Evolutionary conservation across 2,797 vertebrate genomes (phyloP), one percentile per base, ranked within the genome.

Genomic region (Coluber constrictor): DNA sequence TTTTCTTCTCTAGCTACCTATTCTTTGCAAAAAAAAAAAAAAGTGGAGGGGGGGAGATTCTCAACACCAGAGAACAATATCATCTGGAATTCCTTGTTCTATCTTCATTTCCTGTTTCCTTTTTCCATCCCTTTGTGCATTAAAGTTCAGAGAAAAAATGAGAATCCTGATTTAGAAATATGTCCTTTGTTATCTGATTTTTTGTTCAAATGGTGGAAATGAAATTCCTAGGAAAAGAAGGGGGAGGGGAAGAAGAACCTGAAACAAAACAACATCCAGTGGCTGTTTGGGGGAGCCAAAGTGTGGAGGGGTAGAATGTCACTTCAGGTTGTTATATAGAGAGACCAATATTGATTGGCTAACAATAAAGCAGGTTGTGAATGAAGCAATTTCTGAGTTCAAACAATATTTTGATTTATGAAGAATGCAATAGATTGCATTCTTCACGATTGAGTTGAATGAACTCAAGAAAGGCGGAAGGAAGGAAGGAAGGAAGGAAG

Each of bases 51-150:
- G 93, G 94, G 95, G 95, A 93, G 90, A 94, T 95, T 96, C 94
- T 95, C 93, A 74, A 54, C 63, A 47, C 90, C 70, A 9, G 91
- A 93, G 94, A 94, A 95, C 70, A 88, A 92, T 90, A 61, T 29
- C 90, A 37, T 86, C 70, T 43, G 86, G 92, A 94, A 96, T 96
- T 96, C 94, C 92, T 94, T 95, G 94, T 93, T 95, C 95, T 88
- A 83, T 0, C 37, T 96, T 97, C 96, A 97, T 97, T 97, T 97
- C 97, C 96, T 96, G 96, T 96, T 94, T 93, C 90, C 66, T 15
- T 32, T 0, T 93, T 94, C 91, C 92, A 94, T 27, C 94, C 92
- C 5, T 74, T 74, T 88, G 32, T 29, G 79, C 60, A 88, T 51
- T 29, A 23, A 95, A 95, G 92, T 63, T 83, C 25, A 60, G 92